A percentile compares a stretch with the other conserved stretches of the same genome.
phyloP scores from a whole-genome alignment of 37 sponge, comb jelly and placozoan species.

The Tethya wilhelma region DNA sequence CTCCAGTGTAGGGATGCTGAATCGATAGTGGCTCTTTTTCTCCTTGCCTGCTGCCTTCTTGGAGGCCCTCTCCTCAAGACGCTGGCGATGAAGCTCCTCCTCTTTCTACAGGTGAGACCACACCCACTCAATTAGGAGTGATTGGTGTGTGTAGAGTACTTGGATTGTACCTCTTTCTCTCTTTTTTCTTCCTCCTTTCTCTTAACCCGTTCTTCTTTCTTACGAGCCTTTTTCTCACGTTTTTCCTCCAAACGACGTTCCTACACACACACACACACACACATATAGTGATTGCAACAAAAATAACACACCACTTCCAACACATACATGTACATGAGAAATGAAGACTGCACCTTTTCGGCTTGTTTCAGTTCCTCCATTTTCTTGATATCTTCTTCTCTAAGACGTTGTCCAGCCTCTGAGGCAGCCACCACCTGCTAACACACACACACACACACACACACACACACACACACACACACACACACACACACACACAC shows the following conservation, averaged over 20 bases:
- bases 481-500: slow-evolving; percentile 21
- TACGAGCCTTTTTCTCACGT: slow-evolving; percentile 78
- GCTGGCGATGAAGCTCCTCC: slow-evolving; percentile 1
- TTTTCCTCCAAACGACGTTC: slow-evolving; percentile 70
- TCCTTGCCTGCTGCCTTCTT: slow-evolving; percentile 3
- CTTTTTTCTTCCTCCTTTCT: slow-evolving; percentile 58
- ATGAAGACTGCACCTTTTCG: slow-evolving; percentile 7
- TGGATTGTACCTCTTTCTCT: slow-evolving; percentile 38
- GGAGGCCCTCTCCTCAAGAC: slow-evolving; percentile 1
- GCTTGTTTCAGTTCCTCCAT: slow-evolving; percentile 30
- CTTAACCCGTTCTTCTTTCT: slow-evolving; percentile 69
- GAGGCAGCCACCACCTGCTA: slow-evolving; percentile 9
- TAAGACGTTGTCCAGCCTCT: slow-evolving; percentile 31
- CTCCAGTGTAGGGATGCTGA: neutral
- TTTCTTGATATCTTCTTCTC: slow-evolving; percentile 38
- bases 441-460: slow-evolving; percentile 37
- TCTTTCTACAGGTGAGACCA: slow-evolving; percentile 7
- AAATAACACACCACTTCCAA: slow-evolving; percentile 1
- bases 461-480: slow-evolving; percentile 49
- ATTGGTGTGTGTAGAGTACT: neutral
- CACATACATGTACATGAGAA: neutral
- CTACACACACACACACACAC: slow-evolving; percentile 37
- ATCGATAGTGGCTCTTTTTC: neutral
- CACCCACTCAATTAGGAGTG: neutral
- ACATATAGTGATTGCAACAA: neutral